Conservation (phyloP, 2,113 vertebrate species). For the Oncorhynchus nerka region DNA sequence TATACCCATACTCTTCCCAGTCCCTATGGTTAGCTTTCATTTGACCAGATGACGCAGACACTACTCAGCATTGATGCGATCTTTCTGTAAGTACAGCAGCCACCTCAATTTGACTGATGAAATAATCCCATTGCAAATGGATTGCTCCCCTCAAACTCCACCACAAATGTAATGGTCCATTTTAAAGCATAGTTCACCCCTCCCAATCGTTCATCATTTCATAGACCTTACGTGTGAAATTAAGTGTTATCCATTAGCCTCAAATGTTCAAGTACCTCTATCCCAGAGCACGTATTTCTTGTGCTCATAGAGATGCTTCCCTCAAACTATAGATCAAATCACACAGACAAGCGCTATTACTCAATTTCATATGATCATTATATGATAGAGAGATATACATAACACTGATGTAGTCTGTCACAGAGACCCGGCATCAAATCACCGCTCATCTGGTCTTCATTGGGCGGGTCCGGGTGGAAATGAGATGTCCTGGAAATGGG, state of each 20-base stretch:
- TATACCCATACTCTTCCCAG: background rate
- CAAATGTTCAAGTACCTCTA: background rate
- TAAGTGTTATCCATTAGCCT: background rate
- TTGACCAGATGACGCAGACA: background rate
- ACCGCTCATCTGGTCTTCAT: background rate
- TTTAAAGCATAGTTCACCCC: background rate
- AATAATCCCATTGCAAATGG: background rate
- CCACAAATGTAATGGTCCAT: background rate
- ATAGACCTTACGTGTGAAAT: background rate
- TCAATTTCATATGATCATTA: background rate
- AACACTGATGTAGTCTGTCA: background rate
- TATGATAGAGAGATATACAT: background rate
- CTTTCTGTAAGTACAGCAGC: background rate
- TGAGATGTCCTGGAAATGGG: background rate
- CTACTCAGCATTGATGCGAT: background rate
- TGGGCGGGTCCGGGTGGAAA: background rate
- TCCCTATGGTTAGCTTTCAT: background rate
- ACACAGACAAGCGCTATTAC: conserved; percentile 7
- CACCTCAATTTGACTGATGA: background rate
- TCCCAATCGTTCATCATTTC: background rate
- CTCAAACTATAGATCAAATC: background rate
- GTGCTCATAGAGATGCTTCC: background rate
- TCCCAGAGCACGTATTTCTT: too few relatives aligned
- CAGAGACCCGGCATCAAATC: background rate
- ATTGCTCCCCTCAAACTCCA: background rate